phyloP scores from a whole-genome alignment of 2,113 vertebrate genomes.

The Aldabrachelys gigantea region DNA sequence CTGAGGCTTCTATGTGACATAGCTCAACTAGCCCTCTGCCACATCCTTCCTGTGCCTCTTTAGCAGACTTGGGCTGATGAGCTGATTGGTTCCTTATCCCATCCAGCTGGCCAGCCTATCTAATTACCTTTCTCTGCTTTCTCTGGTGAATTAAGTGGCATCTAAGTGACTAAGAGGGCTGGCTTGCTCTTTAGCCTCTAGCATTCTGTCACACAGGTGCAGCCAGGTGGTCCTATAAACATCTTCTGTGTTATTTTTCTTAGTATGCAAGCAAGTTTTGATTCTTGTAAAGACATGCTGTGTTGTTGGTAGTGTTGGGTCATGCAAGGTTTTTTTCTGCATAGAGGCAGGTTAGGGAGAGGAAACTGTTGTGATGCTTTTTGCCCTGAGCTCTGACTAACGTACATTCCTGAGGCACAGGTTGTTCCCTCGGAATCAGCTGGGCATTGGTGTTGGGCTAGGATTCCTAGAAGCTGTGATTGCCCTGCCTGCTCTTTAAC shows the following conservation, averaged over 20 bases:
- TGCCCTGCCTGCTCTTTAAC: accelerated
- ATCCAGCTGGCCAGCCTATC: no score
- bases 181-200: no score
- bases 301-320: neutral
- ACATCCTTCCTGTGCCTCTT: no score
- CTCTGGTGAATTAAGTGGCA: no score
- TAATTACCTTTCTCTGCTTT: no score
- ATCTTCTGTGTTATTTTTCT: neutral
- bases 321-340: neutral
- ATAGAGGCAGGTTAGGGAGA: accelerated
- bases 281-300: neutral
- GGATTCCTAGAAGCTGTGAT: neutral
- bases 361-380: neutral
- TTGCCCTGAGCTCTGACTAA: neutral
- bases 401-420: neutral
- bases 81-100: no score
- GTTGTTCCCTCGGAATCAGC: neutral
- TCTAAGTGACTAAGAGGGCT: no score
- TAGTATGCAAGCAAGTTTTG: neutral
- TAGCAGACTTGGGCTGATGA: no score
- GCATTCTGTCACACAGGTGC: neutral
- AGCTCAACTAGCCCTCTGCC: no score
- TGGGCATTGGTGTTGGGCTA: no score
- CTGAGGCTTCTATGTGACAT: no score
- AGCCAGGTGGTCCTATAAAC: constrained; percentile 59